These are phyloP conservation scores for Sebastes hopkinsi DNA, from an alignment of 2,797 vertebrate genomes.

Conservation along the genomic window DNA sequence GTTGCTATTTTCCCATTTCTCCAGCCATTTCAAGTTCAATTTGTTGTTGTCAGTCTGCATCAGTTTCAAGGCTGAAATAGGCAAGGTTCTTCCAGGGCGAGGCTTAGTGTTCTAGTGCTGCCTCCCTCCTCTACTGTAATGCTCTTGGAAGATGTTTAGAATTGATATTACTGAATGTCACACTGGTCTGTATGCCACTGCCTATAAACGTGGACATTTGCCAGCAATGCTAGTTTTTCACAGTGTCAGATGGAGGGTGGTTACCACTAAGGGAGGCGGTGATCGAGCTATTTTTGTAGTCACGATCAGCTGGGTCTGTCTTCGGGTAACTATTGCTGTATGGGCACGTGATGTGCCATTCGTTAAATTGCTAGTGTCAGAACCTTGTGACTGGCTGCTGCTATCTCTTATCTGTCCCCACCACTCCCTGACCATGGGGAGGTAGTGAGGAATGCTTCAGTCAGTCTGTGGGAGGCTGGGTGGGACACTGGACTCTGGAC, in stretches of 20 bases:
- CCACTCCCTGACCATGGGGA: constrained; percentile 17
- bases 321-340: not conserved
- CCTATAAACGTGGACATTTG: constrained; percentile 16
- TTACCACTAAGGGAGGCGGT: not conserved
- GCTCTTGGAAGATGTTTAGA: constrained; percentile 10
- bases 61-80: not conserved
- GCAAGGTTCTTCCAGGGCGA: not conserved
- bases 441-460: constrained; percentile 20
- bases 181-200: not conserved
- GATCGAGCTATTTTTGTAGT: not conserved
- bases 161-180: constrained; percentile 22
- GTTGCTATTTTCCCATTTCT: not conserved
- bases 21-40: not conserved
- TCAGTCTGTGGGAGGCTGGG: constrained; percentile 6
- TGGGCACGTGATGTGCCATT: not conserved
- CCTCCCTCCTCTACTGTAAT: not conserved
- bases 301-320: not conserved
- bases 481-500: constrained; percentile 17
- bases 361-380: not conserved
- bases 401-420: constrained; percentile 9
- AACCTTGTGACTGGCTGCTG: constrained; percentile 1
- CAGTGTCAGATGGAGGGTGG: not conserved
- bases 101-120: not conserved
- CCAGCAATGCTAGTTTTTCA: not conserved
- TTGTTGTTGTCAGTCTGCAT: not conserved